Conservation (phyloP, 37 sponge, comb jelly and placozoan genomes). For the Ephydatia muelleri region DNA sequence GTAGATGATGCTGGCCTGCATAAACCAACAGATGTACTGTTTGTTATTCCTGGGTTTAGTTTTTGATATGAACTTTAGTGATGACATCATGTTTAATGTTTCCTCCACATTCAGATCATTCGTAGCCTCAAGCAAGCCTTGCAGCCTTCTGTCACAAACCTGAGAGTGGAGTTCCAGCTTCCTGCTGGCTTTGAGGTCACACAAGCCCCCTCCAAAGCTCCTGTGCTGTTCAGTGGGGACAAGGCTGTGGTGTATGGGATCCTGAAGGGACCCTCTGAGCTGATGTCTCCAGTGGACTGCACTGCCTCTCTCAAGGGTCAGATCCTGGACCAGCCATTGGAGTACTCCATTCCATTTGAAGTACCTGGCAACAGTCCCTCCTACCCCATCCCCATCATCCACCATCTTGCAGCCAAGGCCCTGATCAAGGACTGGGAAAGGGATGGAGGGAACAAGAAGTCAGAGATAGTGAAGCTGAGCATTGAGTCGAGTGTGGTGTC, state of each 20-base stretch:
- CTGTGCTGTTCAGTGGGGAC: constrained; percentile 56
- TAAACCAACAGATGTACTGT: no score
- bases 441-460: constrained; percentile 20
- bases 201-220: constrained; percentile 45
- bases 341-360: not conserved
- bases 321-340: not conserved
- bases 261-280: not conserved
- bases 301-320: constrained; percentile 13
- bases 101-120: no score
- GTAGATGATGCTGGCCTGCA: no score
- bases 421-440: constrained; percentile 28
- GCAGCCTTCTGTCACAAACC: constrained; percentile 65
- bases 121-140: constrained; percentile 65
- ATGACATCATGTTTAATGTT: no score
- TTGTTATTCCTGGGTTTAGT: not conserved
- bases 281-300: not conserved
- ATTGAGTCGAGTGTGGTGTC: constrained; percentile 49
- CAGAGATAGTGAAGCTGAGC: constrained; percentile 44
- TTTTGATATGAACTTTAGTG: no score
- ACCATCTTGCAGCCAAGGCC: constrained; percentile 50
- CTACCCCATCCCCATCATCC: constrained; percentile 8
- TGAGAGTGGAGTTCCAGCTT: constrained; percentile 41
- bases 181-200: constrained; percentile 28
- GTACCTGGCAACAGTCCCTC: not conserved
- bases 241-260: constrained; percentile 48